Conservation (phyloP, 2,113 vertebrate species). For the Aythya baeri region DNA sequence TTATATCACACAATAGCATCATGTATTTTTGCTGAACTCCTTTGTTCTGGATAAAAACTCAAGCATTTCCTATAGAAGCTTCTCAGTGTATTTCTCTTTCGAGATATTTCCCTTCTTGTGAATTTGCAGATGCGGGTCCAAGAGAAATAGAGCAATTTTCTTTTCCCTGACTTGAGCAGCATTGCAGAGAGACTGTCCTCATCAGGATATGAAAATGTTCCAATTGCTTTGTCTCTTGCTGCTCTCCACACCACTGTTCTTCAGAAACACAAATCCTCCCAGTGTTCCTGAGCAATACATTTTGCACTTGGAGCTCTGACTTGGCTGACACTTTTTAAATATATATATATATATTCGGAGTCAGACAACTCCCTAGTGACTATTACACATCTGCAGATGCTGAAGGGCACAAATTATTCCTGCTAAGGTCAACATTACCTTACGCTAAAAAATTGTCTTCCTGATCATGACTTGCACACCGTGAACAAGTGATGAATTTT, state of each 20-base stretch:
- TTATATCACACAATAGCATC: neutral
- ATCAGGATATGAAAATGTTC: neutral
- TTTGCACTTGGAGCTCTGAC: slow-evolving; percentile 53
- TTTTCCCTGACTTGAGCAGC: neutral
- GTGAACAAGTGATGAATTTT: slow-evolving; percentile 62
- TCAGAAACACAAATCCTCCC: slow-evolving; percentile 50
- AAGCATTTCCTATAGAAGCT: neutral
- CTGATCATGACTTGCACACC: slow-evolving; percentile 45
- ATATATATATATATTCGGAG: slow-evolving; percentile 22
- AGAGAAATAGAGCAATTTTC: neutral
- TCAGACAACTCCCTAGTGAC: slow-evolving; percentile 51
- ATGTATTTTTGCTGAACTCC: neutral
- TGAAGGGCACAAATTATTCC: slow-evolving; percentile 70
- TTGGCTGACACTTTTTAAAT: slow-evolving; percentile 44
- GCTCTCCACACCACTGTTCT: neutral
- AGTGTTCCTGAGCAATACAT: slow-evolving; percentile 30
- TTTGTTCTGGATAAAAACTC: neutral
- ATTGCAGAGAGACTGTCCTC: neutral
- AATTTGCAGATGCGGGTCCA: slow-evolving; percentile 8
- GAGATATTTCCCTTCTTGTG: neutral
- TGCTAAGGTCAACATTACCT: slow-evolving; percentile 67
- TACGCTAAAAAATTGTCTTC: slow-evolving; percentile 72
- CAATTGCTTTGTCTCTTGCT: neutral
- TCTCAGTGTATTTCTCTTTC: neutral
- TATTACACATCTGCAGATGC: slow-evolving; percentile 71